Evolutionary conservation across 1,140 invertebrate genomes (phyloP).

Genomic region (Aradophagus sp.): DNA sequence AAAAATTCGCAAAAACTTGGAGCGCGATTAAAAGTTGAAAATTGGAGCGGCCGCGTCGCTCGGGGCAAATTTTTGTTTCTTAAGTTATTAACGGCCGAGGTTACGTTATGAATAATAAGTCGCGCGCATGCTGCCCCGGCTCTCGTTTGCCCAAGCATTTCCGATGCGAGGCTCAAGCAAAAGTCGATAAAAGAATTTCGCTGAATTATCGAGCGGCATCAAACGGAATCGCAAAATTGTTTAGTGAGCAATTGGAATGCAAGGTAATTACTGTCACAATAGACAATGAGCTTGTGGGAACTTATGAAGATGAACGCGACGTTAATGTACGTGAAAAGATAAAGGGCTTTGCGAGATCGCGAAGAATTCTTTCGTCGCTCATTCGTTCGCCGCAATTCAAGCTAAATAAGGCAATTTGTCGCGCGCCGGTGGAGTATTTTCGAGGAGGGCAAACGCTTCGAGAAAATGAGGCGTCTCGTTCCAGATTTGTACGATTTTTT

Average conservation of each 20-base stretch:
- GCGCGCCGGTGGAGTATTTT: slow-evolving; percentile 24
- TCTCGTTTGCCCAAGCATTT: too few relatives aligned
- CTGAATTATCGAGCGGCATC: too few relatives aligned
- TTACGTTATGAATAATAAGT: slow-evolving; percentile 41
- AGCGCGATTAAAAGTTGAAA: slow-evolving; percentile 47
- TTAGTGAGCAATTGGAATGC: background rate
- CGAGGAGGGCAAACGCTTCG: slow-evolving; percentile 21
- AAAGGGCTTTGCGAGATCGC: slow-evolving; percentile 2
- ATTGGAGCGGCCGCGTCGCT: slow-evolving; percentile 19
- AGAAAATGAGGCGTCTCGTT: slow-evolving; percentile 30
- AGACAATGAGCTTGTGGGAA: background rate
- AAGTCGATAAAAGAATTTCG: too few relatives aligned
- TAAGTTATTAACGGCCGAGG: slow-evolving; percentile 38
- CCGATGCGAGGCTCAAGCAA: too few relatives aligned
- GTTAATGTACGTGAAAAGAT: slow-evolving; percentile 7
- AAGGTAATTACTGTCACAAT: background rate
- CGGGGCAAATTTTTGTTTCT: slow-evolving; percentile 33
- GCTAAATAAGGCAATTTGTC: slow-evolving; percentile 53
- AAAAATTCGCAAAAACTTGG: slow-evolving; percentile 18
- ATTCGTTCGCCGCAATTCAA: slow-evolving; percentile 12
- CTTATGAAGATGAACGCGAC: background rate
- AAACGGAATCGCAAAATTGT: slow-evolving; percentile 12
- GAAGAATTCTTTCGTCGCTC: slow-evolving; percentile 1
- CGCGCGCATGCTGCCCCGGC: background rate
- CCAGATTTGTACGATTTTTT: slow-evolving; percentile 36